Base-by-base conservation (phyloP, 2,888 invertebrate species). In the Drosophila rubida region DNA sequence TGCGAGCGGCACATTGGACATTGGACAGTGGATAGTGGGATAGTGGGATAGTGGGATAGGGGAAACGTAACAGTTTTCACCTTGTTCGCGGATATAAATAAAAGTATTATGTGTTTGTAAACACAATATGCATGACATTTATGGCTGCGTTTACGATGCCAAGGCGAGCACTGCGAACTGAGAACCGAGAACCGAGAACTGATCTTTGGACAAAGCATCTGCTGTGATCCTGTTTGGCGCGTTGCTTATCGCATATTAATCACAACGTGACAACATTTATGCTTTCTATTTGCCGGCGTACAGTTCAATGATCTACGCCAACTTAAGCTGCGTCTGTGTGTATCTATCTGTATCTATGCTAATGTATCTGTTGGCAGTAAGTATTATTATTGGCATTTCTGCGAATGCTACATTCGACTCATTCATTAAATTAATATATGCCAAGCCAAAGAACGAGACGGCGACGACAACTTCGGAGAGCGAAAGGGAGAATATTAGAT, bases 371-470 rank as follows among this genome's bases (percentile, higher is more conserved):
- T 42, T 41, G 46, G 60, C 61, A 62, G 51, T 67, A 62, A 66
- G 75, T 64, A 75, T 84, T 68, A 78, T 69, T 78, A 80, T 82
- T 79, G 86, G 73, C 69, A 69, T 62, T 82, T 80, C 69, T 66
- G 61, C 76, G 80, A 82, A 81, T 78, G 57, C 77, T 19, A 19
- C 19, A 19, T 19, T 19, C 19, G 70, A 63, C 80, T 82, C 83
- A 86, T 80, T 80, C 86, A 81, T 83, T 74, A 83, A 77, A 80
- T 83, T 70, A 83, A 86, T 77, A 77, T 77, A 79, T 60, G 69
- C 67, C 64, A 8, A 8, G 42, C 61, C 11, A 9, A 19, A 41
- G 13, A 42, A 9, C 9, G 51, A 41, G 8, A 19, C 48, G 7
- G 13, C 16, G 51, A 27, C n/a, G 58, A 14, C 2, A 1, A 19